Conservation (phyloP, 2,113 vertebrate genomes). For the Apteryx mantelli region DNA sequence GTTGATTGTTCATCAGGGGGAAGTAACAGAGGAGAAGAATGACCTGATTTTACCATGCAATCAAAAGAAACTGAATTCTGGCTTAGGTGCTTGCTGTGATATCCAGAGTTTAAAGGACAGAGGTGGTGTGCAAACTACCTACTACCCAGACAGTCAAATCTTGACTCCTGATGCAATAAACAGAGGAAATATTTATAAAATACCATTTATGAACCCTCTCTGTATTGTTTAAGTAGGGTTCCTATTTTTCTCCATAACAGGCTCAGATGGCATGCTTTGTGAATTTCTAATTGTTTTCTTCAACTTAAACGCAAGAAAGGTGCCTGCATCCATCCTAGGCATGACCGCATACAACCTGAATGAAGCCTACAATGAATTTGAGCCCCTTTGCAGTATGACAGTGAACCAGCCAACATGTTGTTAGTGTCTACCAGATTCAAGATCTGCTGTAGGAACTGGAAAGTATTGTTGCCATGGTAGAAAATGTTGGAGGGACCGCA, state of each 20-base stretch:
- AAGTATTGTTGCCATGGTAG: not conserved
- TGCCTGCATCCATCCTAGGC: not conserved
- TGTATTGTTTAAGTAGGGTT: too few species aligned
- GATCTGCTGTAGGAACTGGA: not conserved
- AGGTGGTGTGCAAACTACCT: too few species aligned
- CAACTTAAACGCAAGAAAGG: not conserved
- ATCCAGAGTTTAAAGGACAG: too few species aligned
- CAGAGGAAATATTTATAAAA: too few species aligned
- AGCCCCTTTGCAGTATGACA: not conserved
- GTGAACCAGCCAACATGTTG: not conserved
- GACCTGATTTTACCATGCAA: not conserved
- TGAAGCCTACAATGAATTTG: accelerated
- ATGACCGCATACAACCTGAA: not conserved
- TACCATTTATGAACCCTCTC: too few species aligned
- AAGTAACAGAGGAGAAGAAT: not conserved
- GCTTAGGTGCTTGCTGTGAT: not conserved
- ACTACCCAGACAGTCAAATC: too few species aligned
- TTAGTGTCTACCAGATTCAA: not conserved
- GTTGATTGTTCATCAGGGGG: not conserved
- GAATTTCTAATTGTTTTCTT: not conserved
- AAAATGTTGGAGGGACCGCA: not conserved
- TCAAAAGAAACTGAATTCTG: not conserved
- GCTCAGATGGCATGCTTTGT: too few species aligned
- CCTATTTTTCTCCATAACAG: too few species aligned
- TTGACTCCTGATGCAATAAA: too few species aligned